Evolutionary conservation across 2,797 vertebrate species (phyloP), one percentile per base, ranked within the genome.

Genomic region (Jordanella pulchra): DNA sequence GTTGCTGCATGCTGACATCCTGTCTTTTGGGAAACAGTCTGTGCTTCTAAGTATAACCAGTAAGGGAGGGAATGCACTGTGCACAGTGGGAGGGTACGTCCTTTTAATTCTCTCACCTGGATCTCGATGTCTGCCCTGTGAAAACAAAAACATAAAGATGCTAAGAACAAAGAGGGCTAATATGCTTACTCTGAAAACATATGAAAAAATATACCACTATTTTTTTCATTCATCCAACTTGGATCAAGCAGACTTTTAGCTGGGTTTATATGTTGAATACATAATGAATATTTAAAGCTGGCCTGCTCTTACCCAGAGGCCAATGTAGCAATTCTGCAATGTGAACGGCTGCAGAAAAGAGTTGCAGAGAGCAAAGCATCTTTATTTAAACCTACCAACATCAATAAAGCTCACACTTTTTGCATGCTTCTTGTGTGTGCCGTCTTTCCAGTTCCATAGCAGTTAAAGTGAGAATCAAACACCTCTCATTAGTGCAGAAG

Each of bases 71-170:
- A 7, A 1, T 61, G 18, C 27, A 3, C 60, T 27, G 64, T 65
- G 63, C 1, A 18, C 66, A 61, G 18, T 15, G 35, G 60, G 60
- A 63, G 60, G 60, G n/a, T 25, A 63, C 2, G 32, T 63, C 21
- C 0, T 13, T 63, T 42, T n/a, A 42, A 63, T 42, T 63, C 1
- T 21, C 93, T 93, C 76, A 94, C 93, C 93, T 93, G 92, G 78
- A 85, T 94, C 93, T 84, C 79, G 86, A 85, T 89, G 86, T 86
- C 86, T 92, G 75, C 79, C 77, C 93, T 94, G 89, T 14, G 80
- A 86, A 42, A 76, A 79, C 2, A 75, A 80, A 1, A 79, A 5
- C 73, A 80, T 12, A 55, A 39, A 81, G 47, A 86, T 12, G 69
- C n/a, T 78, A 25, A 27, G 27, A 44, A 39, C n/a, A 48, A 65